These are phyloP conservation scores for Serranus cabrilla DNA, from an alignment of 2,797 vertebrate species.

Conservation along the genomic window DNA sequence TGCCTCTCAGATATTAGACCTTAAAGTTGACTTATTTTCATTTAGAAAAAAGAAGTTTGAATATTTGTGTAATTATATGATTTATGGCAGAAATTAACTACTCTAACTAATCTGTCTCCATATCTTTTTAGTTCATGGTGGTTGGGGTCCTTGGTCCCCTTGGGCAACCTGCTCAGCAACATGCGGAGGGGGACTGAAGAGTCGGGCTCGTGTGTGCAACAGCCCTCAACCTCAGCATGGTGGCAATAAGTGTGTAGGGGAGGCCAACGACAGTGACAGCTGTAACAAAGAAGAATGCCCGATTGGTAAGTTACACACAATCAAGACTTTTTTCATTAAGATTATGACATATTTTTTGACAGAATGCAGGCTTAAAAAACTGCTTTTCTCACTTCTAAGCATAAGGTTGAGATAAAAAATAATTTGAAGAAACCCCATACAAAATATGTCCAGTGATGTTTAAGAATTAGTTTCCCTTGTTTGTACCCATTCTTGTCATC, in stretches of 20 bases:
- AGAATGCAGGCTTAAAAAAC: background rate
- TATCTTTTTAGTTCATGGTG: constrained; percentile 90
- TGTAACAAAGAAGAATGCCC: constrained; percentile 94
- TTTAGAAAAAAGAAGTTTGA: constrained; percentile 12
- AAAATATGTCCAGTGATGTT: constrained; percentile 14
- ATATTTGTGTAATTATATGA: constrained; percentile 5
- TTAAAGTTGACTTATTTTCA: background rate
- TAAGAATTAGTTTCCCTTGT: constrained; percentile 29
- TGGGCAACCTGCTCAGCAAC: constrained; percentile 95
- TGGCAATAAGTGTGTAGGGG: constrained; percentile 91
- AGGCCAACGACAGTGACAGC: constrained; percentile 88
- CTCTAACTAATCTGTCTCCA: constrained; percentile 10
- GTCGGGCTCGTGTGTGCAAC: constrained; percentile 91
- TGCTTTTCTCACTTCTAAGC: background rate
- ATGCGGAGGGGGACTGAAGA: constrained; percentile 92
- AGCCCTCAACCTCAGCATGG: constrained; percentile 93
- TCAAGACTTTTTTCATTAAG: no score
- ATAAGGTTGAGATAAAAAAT: constrained; percentile 21
- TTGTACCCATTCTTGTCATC: constrained; percentile 31
- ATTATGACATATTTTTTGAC: background rate
- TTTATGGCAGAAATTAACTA: background rate
- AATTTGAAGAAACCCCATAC: background rate
- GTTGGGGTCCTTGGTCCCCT: constrained; percentile 97
- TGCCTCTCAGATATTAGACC: constrained; percentile 25
- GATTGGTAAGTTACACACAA: constrained; percentile 85